A percentile compares a stretch with the other conserved stretches of the same genome.
Conservation (phyloP, 2,113 vertebrate genomes). For the Crotalus viridis region DNA sequence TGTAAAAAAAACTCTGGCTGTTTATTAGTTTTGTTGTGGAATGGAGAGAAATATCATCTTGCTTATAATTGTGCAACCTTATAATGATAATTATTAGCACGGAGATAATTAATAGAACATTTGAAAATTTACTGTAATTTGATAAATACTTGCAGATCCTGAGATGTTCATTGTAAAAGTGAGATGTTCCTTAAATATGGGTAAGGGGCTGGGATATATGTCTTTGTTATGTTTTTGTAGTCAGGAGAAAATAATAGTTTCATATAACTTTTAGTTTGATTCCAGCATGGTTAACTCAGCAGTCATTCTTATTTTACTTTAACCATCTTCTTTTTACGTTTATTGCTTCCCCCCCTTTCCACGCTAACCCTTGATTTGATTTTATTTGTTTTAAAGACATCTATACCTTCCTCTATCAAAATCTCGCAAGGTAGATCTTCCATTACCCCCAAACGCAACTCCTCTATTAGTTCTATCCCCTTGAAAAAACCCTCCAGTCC, state of each 20-base stretch:
- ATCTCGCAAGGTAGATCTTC: slow-evolving; percentile 71
- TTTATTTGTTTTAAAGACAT: slow-evolving; percentile 78
- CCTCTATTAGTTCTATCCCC: slow-evolving; percentile 73
- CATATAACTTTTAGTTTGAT: not conserved
- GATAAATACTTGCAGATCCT: not conserved
- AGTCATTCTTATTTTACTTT: slow-evolving; percentile 2
- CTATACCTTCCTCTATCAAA: slow-evolving; percentile 77
- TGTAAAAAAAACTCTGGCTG: not conserved
- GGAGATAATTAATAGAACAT: not conserved
- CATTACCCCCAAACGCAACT: slow-evolving; percentile 72
- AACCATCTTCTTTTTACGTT: slow-evolving; percentile 28
- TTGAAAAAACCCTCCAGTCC: slow-evolving; percentile 73
- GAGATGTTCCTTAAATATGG: not conserved
- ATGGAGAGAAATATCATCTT: not conserved
- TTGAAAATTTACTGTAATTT: not conserved
- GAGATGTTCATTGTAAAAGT: not conserved
- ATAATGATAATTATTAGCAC: not conserved
- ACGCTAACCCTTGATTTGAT: slow-evolving; percentile 67
- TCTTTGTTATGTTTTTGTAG: not conserved
- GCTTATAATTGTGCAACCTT: not conserved
- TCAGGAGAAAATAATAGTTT: not conserved
- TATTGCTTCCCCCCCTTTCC: slow-evolving; percentile 11
- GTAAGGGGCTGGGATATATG: not conserved
- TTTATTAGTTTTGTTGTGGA: not conserved
- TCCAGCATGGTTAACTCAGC: not conserved